Base-by-base conservation (phyloP, 2,888 invertebrate species). In the Calameuta pallipes region DNA sequence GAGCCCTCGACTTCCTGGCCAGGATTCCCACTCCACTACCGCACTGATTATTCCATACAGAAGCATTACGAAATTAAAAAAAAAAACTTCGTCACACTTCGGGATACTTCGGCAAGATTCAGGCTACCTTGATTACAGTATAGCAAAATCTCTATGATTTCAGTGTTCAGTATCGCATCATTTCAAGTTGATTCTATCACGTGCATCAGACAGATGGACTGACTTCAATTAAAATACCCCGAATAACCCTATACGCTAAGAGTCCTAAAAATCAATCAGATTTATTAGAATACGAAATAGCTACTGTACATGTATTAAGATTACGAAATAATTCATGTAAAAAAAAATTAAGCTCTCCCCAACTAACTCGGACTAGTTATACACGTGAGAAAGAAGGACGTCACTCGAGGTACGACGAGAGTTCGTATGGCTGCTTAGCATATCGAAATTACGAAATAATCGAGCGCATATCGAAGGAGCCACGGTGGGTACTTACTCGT, bases 361-460 rank as follows among this genome's bases (percentile, higher is more conserved):
- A 15, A 23, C 23, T 23, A 23, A 56, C 23, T 56, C 56, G 56
- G 9, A 56, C 56, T 23, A 56, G 56, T 23, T 56, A 9, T 56
- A 56, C 56, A 56, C 56, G 56, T 56, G 56, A 56, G 56, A 56
- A 56, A 56, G 23, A 56, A 56, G 56, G 9, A 56, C 56, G 56
- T 56, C 56, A 23, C 56, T 23, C 23, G 9, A 56, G 23, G 23
- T 9, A 56, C 56, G 23, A 56, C 23, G 23, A 56, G 56, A 56
- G 56, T 23, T 56, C 56, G 9, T 56, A 56, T 9, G 31, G 31
- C 76, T 79, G 80, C 75, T 88, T 88, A 87, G 89, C 91, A 89
- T 91, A 91, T 91, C 89, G 89, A 91, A 90, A 91, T 91, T 89
- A 86, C 87, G 83, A 90, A 88, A 89, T 90, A 90, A 91, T 91